phyloP scores from a whole-genome alignment of 2,113 vertebrate genomes.

The Rallus limicola region DNA sequence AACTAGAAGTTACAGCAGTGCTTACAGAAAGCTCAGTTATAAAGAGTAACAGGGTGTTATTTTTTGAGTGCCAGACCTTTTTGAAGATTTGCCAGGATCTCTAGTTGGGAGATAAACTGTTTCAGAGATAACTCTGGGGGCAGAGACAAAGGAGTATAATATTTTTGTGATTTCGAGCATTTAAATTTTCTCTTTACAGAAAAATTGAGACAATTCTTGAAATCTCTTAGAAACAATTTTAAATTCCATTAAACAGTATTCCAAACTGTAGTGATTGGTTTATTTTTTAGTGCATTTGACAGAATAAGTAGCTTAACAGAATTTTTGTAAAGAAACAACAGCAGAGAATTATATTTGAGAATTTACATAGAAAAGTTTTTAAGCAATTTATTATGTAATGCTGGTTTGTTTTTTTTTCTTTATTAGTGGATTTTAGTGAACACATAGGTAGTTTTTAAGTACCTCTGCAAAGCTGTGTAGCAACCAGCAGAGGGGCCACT shows the following conservation, averaged over 20 bases:
- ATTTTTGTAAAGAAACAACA: not conserved
- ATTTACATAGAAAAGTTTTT: not conserved
- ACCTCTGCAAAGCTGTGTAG: not conserved
- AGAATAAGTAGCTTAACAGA: not conserved
- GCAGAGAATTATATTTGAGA: not conserved
- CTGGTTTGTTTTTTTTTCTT: not conserved
- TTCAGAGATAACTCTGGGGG: too few relatives aligned
- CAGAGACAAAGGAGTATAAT: not conserved
- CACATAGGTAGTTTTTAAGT: not conserved
- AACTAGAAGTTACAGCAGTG: not conserved
- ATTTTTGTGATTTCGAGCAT: not conserved
- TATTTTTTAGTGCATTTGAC: not conserved
- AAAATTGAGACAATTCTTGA: not conserved
- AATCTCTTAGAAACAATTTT: not conserved
- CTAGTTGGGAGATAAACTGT: too few relatives aligned
- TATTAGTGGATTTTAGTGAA: not conserved
- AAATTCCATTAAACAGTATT: not conserved
- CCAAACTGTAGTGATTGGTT: not conserved
- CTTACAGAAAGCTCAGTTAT: not conserved
- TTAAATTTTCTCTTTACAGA: not conserved
- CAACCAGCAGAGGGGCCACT: conserved; percentile 43
- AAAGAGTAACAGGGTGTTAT: not conserved
- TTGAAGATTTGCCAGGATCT: not conserved
- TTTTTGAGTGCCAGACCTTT: not conserved
- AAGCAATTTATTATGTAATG: not conserved